Evolutionary conservation across 2,113 vertebrate species (phyloP), one percentile per base, ranked within the genome.

Genomic region (Laterallus jamaicensis): DNA sequence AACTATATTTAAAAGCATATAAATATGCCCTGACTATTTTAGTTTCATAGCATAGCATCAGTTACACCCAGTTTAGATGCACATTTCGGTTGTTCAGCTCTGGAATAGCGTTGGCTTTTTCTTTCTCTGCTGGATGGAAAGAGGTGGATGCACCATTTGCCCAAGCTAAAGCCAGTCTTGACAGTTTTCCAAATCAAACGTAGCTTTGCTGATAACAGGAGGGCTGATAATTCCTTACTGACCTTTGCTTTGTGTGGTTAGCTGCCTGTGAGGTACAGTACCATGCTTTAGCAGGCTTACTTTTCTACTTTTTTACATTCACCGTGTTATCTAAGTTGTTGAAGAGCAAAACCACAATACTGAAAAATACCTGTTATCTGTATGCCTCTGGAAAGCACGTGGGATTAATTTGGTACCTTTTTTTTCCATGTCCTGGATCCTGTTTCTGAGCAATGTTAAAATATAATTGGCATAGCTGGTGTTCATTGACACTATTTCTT

Each of bases 1-100:
- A 37, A 83, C 94, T 97, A 89, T 96, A 95, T 96, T 96, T 95
- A 97, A 75, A 94, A 93, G 66, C 92, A 81, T 95, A 94, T 96
- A 94, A 94, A 95, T 95, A 91, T 63, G 60, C 55, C 77, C 88
- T 80, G 74, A 50, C 73, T 95, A 88, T 97, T 96, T 97, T 89
- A 84, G 92, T 97, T 98, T 71, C 83, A 52, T 70, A 88, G 95
- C 79, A 86, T 56, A 80, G 97, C 96, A 83, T 96, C 95, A 78
- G 92, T 96, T 96, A 86, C 75, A 15, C 96, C 93, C 93, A 86
- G 96, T 93, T 90, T 25, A 86, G 88, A 90, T 91, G 97, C 76
- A 91, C 80, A 25, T 91, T 94, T 76, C 79, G 67, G 79, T 79
- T 92, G 86, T 96, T 92, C 60, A 85, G 74, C 95, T 93, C 93